Evolutionary conservation across 1,140 invertebrate species (phyloP).

Genomic region (Lepidostoma basale): DNA sequence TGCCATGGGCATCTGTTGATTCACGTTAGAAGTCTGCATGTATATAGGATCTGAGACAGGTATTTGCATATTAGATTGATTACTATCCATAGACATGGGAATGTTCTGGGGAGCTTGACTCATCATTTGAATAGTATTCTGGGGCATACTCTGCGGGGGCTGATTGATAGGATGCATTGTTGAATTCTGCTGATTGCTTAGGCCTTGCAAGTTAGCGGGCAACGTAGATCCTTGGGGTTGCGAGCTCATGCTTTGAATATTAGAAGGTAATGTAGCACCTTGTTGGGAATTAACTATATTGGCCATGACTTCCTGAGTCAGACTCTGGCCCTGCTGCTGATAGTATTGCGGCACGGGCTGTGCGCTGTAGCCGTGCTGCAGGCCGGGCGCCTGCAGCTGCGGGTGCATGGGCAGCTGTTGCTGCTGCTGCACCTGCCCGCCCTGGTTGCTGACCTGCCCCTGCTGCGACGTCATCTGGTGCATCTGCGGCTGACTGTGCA

Average conservation of each 20-base stretch:
- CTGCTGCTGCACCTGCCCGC: slow-evolving; percentile 50
- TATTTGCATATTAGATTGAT: slow-evolving; percentile 61
- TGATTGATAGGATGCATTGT: slow-evolving; percentile 55
- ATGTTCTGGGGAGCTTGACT: slow-evolving; percentile 61
- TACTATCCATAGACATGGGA: slow-evolving; percentile 61
- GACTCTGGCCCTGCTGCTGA: slow-evolving; percentile 59
- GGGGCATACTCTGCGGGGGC: slow-evolving; percentile 63
- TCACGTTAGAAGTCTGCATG: slow-evolving; percentile 57
- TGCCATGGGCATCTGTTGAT: slow-evolving; percentile 55
- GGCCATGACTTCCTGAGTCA: slow-evolving; percentile 60
- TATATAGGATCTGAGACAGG: slow-evolving; percentile 59
- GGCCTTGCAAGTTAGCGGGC: slow-evolving; percentile 63
- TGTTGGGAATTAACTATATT: slow-evolving; percentile 61
- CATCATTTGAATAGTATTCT: slow-evolving; percentile 66
- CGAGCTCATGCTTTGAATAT: slow-evolving; percentile 57
- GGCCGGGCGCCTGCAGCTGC: slow-evolving; percentile 55
- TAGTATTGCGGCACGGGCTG: slow-evolving; percentile 59
- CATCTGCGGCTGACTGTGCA: slow-evolving; percentile 45
- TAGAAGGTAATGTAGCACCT: slow-evolving; percentile 56
- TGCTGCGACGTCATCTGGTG: slow-evolving; percentile 48
- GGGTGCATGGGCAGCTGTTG: slow-evolving; percentile 60
- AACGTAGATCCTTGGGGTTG: slow-evolving; percentile 64
- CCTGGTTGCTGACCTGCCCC: slow-evolving; percentile 55
- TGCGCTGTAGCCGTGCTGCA: slow-evolving; percentile 56
- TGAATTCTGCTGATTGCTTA: slow-evolving; percentile 57